Evolutionary conservation across 2,797 vertebrate genomes (phyloP), one percentile per base, ranked within the genome.

Genomic region (Ctenopoma multispine): DNA sequence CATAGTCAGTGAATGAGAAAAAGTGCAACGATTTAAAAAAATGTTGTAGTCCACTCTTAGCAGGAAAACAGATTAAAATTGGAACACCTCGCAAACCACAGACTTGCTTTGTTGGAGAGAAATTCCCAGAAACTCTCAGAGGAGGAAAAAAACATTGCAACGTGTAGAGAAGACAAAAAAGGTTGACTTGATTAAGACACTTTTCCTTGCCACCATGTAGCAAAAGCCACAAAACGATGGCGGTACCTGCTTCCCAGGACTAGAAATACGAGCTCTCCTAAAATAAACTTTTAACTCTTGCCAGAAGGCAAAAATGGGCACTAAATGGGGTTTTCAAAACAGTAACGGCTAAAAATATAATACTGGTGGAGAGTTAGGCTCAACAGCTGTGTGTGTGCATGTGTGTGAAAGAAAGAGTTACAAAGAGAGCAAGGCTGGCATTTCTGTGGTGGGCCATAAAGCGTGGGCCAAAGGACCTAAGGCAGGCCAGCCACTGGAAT

Each of bases 271-370:
- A 89, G 84, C 63, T 1, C 72, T 87, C 79, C 86, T 73, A 90
- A 94, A 93, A 92, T 91, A 93, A 93, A 94, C 86, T 74, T 87
- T 88, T 81, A 87, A 90, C 88, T 90, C 85, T 89, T 83, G 88
- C 87, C 90, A 91, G 81, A 67, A 81, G 80, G 83, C 79, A 84
- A 83, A 90, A 91, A 90, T 61, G 72, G 72, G 66, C 54, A 70
- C 71, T 84, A 73, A 87, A 83, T 84, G 72, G 60, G 83, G 86
- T 90, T 94, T 92, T 93, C 62, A 90, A 91, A 93, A 93, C 82
- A 88, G 89, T 77, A 86, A 75, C 66, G 62, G 80, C 91, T 93
- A 94, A 94, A 94, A 94, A 94, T 94, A 94, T 64, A 88, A 89
- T 90, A 81, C 88, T 81, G 83, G 76, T 85, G 82, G 86, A 84